These are phyloP conservation scores for Camelus bactrianus DNA, from an alignment of 2,113 vertebrate species.

Conservation along the genomic window DNA sequence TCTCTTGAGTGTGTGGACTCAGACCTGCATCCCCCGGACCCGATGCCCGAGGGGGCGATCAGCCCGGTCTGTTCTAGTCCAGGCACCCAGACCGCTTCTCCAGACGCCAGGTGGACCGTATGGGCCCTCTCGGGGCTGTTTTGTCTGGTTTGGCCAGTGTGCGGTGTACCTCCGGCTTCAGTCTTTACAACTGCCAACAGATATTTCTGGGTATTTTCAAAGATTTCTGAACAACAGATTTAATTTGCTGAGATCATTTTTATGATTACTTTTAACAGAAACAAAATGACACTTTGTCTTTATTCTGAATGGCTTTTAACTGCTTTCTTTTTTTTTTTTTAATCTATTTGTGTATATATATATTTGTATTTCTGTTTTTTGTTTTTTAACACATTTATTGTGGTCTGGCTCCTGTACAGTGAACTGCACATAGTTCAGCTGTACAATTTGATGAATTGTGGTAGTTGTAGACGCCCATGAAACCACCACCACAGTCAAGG, in stretches of 20 bases:
- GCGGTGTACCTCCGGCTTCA: fast-evolving
- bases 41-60: fast-evolving
- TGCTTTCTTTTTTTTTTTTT: not conserved
- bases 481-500: no score
- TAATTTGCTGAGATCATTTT: not conserved
- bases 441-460: no score
- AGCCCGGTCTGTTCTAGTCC: not conserved
- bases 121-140: fast-evolving
- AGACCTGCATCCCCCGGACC: fast-evolving
- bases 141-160: not conserved
- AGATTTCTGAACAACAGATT: slow-evolving; percentile 1
- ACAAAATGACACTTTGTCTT: not conserved
- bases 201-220: not conserved
- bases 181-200: not conserved
- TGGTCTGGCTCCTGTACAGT: no score
- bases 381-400: no score
- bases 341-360: no score
- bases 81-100: not conserved
- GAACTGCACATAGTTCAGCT: no score
- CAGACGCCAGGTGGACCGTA: not conserved
- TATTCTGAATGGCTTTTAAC: not conserved
- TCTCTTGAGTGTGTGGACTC: not conserved
- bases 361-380: no score
- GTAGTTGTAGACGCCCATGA: no score
- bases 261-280: not conserved